Evolutionary conservation across 2,113 vertebrate species (phyloP).

Genomic region (Podarcis muralis): DNA sequence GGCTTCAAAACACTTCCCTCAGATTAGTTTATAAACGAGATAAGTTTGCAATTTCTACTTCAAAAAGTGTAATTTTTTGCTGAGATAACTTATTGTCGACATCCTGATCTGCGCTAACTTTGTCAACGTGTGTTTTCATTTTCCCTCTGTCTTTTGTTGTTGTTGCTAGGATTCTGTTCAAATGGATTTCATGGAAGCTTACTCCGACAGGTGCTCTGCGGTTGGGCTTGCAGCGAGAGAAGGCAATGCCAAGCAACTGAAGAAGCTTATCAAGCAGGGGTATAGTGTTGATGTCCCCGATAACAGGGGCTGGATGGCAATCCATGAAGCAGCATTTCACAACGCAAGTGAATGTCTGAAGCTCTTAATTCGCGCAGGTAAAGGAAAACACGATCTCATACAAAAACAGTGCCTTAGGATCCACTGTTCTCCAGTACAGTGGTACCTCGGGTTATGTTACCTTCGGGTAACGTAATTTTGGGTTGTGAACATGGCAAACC

Average conservation of each 20-base stretch:
- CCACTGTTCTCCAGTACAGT: too few species aligned
- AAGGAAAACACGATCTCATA: slow-evolving; percentile 17
- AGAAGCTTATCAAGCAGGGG: slow-evolving; percentile 80
- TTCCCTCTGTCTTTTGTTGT: too few species aligned
- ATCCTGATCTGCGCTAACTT: not conserved
- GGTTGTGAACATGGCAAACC: too few species aligned
- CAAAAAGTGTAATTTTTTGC: slow-evolving; percentile 14
- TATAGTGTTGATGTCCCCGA: slow-evolving; percentile 83
- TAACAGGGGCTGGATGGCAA: slow-evolving; percentile 92
- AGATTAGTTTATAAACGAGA: not conserved
- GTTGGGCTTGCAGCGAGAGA: slow-evolving; percentile 85
- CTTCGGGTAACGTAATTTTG: too few species aligned
- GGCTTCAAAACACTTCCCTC: not conserved
- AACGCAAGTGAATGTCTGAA: slow-evolving; percentile 81
- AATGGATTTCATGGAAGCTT: slow-evolving; percentile 94
- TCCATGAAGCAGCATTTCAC: slow-evolving; percentile 89
- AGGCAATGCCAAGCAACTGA: slow-evolving; percentile 75
- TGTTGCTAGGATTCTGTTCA: not conserved
- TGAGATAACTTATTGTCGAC: not conserved
- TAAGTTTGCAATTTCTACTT: not conserved
- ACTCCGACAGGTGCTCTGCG: slow-evolving; percentile 83
- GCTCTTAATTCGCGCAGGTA: slow-evolving; percentile 81
- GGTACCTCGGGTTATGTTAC: too few species aligned
- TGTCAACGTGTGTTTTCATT: not conserved
- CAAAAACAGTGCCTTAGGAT: too few species aligned